Percentiles rank a stretch among this genome's conserved stretches.
Conservation (phyloP, 2,113 vertebrate genomes). For the Pogona vitticeps region DNA sequence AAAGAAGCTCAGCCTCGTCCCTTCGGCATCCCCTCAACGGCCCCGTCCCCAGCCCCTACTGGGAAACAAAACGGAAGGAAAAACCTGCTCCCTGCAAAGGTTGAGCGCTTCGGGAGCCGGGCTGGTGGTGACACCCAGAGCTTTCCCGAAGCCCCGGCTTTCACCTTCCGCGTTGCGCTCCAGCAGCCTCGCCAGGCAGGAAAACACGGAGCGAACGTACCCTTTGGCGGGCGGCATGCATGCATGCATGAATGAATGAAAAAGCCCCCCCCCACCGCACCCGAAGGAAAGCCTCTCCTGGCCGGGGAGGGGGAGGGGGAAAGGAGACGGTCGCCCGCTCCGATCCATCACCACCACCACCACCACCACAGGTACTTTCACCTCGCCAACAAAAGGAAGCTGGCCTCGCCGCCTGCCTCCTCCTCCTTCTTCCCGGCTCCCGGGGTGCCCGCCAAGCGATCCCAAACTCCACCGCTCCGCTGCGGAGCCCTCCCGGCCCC, state of each 20-base stretch:
- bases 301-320: too few relatives aligned
- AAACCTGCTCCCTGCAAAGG: constrained; percentile 61
- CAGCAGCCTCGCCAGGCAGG: too few relatives aligned
- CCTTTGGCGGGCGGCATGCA: too few relatives aligned
- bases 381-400: constrained; percentile 79
- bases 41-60: constrained; percentile 50
- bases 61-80: constrained; percentile 63
- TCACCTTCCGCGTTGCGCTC: constrained; percentile 49
- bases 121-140: constrained; percentile 33
- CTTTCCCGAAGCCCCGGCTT: constrained; percentile 58
- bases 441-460: constrained; percentile 26
- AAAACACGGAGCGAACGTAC: too few relatives aligned
- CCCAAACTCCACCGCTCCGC: constrained; percentile 65
- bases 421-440: constrained; percentile 66
- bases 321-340: constrained; percentile 17
- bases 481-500: constrained; percentile 65
- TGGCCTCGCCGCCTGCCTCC: constrained; percentile 64
- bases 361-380: constrained; percentile 74
- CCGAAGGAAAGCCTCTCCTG: too few relatives aligned
- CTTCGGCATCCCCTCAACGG: background rate
- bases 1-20: constrained; percentile 60
- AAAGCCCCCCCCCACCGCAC: too few relatives aligned
- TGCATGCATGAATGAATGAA: too few relatives aligned
- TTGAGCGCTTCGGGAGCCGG: constrained; percentile 58
- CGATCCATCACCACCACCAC: constrained; percentile 70